Evolutionary conservation across 1,140 invertebrate genomes (phyloP), one percentile per base, ranked within the genome.

Genomic region (Saccostrea glomerata): DNA sequence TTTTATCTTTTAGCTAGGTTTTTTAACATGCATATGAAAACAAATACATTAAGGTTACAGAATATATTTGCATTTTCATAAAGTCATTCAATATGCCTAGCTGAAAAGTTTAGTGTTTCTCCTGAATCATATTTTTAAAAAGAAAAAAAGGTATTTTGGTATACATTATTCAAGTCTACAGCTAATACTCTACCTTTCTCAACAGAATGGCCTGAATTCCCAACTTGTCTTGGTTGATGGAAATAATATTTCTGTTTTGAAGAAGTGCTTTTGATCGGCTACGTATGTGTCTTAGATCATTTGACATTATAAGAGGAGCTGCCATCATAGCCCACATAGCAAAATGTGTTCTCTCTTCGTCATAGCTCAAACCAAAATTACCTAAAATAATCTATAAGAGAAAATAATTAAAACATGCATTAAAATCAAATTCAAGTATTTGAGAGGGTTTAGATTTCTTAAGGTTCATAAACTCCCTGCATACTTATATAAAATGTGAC

Each of bases 271-370:
- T 98, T 94, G 98, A 98, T 92, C 98, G 97, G 0, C 97, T 97
- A 73, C 97, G 96, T 82, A 99, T 98, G 5, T 97, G 98, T 87
- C 98, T 95, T 63, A 99, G 95, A 95, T 99, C 99, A 36, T 98
- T 98, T 9, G 98, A 99, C 98, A 99, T 99, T 23, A 99, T 96
- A 12, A 99, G 96, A 6, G 99, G 99, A 5, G 99, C 97, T 0
- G 98, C 98, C 91, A 99, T 95, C 91, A 99, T 98, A 1, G 98
- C 97, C 99, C 99, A 99, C 88, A 99, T 96, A 2, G 98, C 98
- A 97, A 99, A 98, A 96, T 99, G 99, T 0, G 98, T 97, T 95
- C 98, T 98, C 91, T 98, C 97, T 95, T 99, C 98, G 91, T 99
- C 98, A 93, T 98, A 98, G 92, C 98, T 99, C n/a, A 99, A 95